phyloP scores from a whole-genome alignment of 2,797 vertebrate genomes.

The Acestrorhynchus altus region DNA sequence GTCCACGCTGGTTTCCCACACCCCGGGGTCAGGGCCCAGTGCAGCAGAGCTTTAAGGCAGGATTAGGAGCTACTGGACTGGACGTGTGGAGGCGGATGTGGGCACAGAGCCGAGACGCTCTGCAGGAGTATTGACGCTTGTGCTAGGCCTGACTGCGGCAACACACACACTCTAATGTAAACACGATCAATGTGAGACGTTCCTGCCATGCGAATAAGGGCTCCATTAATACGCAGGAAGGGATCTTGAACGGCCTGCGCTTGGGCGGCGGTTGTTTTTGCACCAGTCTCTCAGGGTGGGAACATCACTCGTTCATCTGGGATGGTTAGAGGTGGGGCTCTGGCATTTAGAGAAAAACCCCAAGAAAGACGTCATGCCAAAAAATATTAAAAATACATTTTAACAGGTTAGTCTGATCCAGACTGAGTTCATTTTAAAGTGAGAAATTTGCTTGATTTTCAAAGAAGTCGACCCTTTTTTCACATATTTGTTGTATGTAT shows the following conservation, averaged over 20 bases:
- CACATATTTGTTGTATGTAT: background rate
- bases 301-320: constrained; percentile 13
- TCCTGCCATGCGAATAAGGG: constrained; percentile 31
- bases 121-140: constrained; percentile 49
- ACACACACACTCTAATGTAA: constrained; percentile 41
- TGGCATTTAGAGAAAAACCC: constrained; percentile 15
- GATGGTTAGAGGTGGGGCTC: background rate
- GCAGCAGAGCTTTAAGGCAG: constrained; percentile 25
- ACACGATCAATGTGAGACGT: constrained; percentile 30
- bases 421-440: background rate
- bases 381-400: background rate
- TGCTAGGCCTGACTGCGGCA: constrained; percentile 23
- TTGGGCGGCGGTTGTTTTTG: background rate
- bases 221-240: constrained; percentile 33
- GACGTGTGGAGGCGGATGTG: constrained; percentile 16
- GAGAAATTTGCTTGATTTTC: background rate
- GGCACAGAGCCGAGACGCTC: constrained; percentile 31
- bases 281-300: background rate
- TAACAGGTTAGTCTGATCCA: background rate
- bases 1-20: constrained; percentile 48
- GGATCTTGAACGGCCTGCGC: constrained; percentile 15
- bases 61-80: constrained; percentile 40
- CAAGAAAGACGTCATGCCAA: background rate
- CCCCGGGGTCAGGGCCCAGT: constrained; percentile 26
- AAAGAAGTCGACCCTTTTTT: background rate